Evolutionary conservation across 2,113 vertebrate genomes (phyloP), one percentile per base, ranked within the genome.

Genomic region (Tylochromis polylepis): DNA sequence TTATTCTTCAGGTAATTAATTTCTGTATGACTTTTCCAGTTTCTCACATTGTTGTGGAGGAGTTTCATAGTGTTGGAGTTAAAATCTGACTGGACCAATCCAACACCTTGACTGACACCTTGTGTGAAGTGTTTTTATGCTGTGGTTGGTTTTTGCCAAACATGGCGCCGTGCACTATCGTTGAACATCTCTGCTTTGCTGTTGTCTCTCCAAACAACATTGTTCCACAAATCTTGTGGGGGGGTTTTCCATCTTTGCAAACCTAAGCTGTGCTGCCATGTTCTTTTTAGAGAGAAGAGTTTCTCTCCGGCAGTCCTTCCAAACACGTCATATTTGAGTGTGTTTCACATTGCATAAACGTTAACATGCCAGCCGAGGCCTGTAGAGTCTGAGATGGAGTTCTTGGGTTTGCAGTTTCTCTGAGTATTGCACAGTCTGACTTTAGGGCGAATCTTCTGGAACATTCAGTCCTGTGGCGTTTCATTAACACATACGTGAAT

Each of bases 51-150:
- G 57, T 18, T 31, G 57, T 18, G 57, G 57, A 5, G 31, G 31
- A 59, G 57, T 59, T 16, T 59, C 31, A 10, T 10, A 31, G 57
- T 18, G 4, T 18, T 59, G 57, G 57, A 59, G 24, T 29, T 0
- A 0, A 59, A 59, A 29, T 24, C 14, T 3, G 24, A 58, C 57
- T 3, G 57, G 57, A 11, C 57, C 57, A 29, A 29, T 1, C 4
- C 7, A 16, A 29, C 57, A 59, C 57, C 27, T 11, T 59, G 27
- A 29, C 14, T 1, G 57, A 29, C 57, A 59, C 57, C 27, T 11
- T 59, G 27, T 59, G 24, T 1, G 57, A 11, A 8, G 9, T 2
- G 20, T 5, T 11, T 55, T 55, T 55, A 59, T 1, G 8, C 34
- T 3, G 27, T 31, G 27, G 27, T 59, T 59, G 57, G 57, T 31